A percentile compares a stretch with the other conserved stretches of the same genome.
phyloP scores from a whole-genome alignment of 2,113 vertebrate species.

The Dicentrarchus labrax region DNA sequence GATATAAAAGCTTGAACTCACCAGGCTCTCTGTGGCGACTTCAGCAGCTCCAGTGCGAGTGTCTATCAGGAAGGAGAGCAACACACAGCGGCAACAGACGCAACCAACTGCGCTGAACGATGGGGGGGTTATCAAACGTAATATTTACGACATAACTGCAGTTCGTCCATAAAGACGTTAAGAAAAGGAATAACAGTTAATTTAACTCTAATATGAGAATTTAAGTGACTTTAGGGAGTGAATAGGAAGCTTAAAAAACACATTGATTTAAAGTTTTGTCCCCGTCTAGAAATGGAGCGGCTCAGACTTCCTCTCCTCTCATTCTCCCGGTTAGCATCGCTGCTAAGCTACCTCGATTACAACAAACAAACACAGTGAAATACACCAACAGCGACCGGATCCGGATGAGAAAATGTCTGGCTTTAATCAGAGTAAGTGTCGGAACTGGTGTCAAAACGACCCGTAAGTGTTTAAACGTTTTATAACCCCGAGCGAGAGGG shows the following conservation, averaged over 20 bases:
- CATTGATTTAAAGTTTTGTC: not conserved
- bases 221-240: accelerated
- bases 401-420: not conserved
- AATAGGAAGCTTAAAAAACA: not conserved
- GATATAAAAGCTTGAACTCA: slow-evolving; percentile 47
- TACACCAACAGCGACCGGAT: not conserved
- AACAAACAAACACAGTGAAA: not conserved
- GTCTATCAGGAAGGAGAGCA: slow-evolving; percentile 78
- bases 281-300: slow-evolving; percentile 47
- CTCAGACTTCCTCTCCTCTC: slow-evolving; percentile 32
- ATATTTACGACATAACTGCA: not conserved
- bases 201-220: accelerated
- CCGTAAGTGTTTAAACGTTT: not conserved
- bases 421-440: too few relatives aligned
- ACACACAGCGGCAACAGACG: slow-evolving; percentile 81
- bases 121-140: not conserved
- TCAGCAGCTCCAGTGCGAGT: slow-evolving; percentile 57
- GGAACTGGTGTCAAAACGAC: not conserved
- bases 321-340: slow-evolving; percentile 35
- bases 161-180: accelerated
- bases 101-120: slow-evolving; percentile 57
- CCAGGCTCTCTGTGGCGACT: slow-evolving; percentile 26
- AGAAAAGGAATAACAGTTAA: accelerated
- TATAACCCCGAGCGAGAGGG: not conserved
- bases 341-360: slow-evolving; percentile 8